Evolutionary conservation across 2,113 vertebrate species (phyloP), one percentile per base, ranked within the genome.

Genomic region (Alectura lathami): DNA sequence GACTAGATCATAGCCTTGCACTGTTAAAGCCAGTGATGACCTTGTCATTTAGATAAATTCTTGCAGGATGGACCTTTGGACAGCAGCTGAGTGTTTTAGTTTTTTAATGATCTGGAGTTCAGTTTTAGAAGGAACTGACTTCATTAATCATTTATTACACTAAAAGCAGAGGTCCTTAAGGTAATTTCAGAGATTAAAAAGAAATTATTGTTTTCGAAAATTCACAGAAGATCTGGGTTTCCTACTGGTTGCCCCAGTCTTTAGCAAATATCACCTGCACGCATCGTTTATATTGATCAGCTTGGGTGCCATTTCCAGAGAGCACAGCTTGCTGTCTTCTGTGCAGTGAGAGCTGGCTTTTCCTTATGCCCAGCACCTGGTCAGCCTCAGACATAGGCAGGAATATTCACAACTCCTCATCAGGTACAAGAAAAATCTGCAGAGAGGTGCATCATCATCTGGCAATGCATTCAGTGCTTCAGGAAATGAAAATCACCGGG

Each of bases 21-120:
- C 47, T 89, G 17, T 29, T 83, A 87, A 75, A 89, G 53, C 38
- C 56, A 90, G 23, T 26, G 47, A 93, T 88, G 88, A 85, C 32
- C 45, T 80, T 85, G 83, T 69, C 88, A 91, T 74, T 83, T 93
- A 91, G 56, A 78, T 51, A 81, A 77, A 93, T 59, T 81, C 54
- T 86, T 83, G 68, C 36, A 88, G 36, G 59, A 72, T 17, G 36
- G 43, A 77, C 51, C 75, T 94, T 45, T 68, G 66, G 89, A 86
- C 67, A 75, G 95, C 54, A 86, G 75, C 38, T 88, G 72, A 88
- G 79, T 43, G 51, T 2, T 86, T 93, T 32, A 59, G 43, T 2
- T 74, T 95, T 89, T 94, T 94, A 96, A 89, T 72, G 50, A 83
- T 83, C 68, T 78, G 64, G 48, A 83, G 40, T 64, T 83, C 91